Base-by-base conservation (phyloP, 2,113 vertebrate species). In the Brachypodius melanocephalos region DNA sequence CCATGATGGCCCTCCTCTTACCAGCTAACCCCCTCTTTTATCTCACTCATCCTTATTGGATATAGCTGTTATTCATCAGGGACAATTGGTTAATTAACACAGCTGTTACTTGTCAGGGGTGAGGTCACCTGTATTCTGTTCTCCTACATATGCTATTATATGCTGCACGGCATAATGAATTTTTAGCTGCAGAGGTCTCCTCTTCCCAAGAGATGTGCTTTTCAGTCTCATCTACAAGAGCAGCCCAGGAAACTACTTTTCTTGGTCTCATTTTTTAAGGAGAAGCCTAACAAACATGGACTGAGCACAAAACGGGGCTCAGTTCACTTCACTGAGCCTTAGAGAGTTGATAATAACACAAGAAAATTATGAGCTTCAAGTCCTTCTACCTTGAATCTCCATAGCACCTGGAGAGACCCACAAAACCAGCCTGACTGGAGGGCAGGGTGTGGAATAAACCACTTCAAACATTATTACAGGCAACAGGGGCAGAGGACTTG, bases 341-440 rank as follows among this genome's bases (percentile, higher is more conserved):
- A 58, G 16, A 16, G 11, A 73, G 12, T 31, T 0, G 0, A 68
- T 1, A 57, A 19, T 3, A 68, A 52, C 0, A 8, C 22, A 57
- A 25, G 36, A 69, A 15, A 77, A 36, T 0, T 0, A 17, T 38
- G 63, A 81, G 18, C 43, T 89, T 19, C 14, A 36, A 17, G n/a
- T 46, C 29, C 43, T 8, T 69, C 34, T 17, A 46, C 4, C 17
- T 57, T 6, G 1, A 6, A 42, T 13, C 8, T 15, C 14, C 40
- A 65, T 6, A 48, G 28, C 3, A 1, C 16, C 2, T 61, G 29
- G 32, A 18, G 36, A 71, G 52, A 84, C 20, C 3, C 3, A 3
- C 24, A 67, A 67, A 85, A 71, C 8, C 21, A 91, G 57, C n/a
- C 45, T 5, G 4, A 36, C 8, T 9, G 25, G 57, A 74, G 15